Evolutionary conservation across 37 sponge, comb jelly and placozoan species (phyloP).

Genomic region (Bolinopsis microptera): DNA sequence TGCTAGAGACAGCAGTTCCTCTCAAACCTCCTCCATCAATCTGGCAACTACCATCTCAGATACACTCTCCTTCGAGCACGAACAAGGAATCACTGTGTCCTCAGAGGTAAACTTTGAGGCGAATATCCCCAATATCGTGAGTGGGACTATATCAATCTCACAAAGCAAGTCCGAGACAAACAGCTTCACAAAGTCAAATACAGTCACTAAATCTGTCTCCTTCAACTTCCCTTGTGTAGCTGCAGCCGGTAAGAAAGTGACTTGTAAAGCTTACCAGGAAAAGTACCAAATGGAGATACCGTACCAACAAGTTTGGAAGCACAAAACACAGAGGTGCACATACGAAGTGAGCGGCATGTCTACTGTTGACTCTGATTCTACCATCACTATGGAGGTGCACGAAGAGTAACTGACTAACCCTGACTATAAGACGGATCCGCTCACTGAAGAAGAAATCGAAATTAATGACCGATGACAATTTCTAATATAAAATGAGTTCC

Average conservation of each 20-base stretch:
- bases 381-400: neutral
- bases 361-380: neutral
- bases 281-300: constrained; percentile 69
- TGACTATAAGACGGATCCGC: no score
- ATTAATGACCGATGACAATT: no score
- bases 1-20: neutral
- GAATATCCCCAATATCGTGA: neutral
- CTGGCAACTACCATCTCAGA: neutral
- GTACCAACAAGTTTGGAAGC: constrained; percentile 70
- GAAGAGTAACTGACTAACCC: no score
- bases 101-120: neutral
- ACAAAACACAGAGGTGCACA: neutral
- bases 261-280: constrained; percentile 82
- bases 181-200: neutral
- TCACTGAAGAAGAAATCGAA: no score
- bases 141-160: neutral
- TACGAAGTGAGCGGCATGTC: neutral
- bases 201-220: neutral
- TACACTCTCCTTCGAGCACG: neutral
- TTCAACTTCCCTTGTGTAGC: constrained; percentile 79
- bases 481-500: no score
- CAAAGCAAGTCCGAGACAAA: neutral
- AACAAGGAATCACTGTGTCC: neutral
- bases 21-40: neutral
- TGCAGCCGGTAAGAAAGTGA: constrained; percentile 89